phyloP scores from a whole-genome alignment of 2,888 invertebrate species.

The Schrankia costaestrigalis region DNA sequence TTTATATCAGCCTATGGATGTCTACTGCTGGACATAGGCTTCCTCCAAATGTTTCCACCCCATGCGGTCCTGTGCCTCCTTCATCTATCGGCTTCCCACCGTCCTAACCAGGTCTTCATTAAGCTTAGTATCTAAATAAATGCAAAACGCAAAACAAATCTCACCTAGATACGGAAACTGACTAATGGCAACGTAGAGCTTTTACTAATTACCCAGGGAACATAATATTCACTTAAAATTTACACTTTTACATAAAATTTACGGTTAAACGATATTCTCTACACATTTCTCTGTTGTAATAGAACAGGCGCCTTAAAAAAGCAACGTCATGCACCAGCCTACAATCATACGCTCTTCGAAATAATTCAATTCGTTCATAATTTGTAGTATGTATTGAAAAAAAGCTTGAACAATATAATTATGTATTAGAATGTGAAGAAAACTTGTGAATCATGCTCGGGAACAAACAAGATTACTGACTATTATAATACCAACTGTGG shows the following conservation, averaged over 20 bases:
- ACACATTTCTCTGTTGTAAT: conserved; percentile 15
- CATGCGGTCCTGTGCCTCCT: too few relatives aligned
- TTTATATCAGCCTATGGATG: too few relatives aligned
- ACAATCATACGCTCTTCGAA: conserved; percentile 71
- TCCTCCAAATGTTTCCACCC: too few relatives aligned
- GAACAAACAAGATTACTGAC: conserved; percentile 31
- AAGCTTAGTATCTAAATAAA: too few relatives aligned
- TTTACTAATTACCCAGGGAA: too few relatives aligned
- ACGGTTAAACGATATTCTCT: conserved; percentile 15
- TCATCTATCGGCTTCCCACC: too few relatives aligned
- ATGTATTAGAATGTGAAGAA: conserved; percentile 72
- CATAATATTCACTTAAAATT: too few relatives aligned
- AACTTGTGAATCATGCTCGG: conserved; percentile 46
- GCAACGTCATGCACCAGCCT: conserved; percentile 60
- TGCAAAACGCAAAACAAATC: too few relatives aligned
- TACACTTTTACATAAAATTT: not conserved
- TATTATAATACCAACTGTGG: conserved; percentile 13
- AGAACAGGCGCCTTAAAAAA: conserved; percentile 40
- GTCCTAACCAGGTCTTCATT: too few relatives aligned
- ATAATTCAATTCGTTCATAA: conserved; percentile 74
- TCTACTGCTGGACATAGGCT: too few relatives aligned
- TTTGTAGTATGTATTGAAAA: conserved; percentile 61
- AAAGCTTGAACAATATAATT: conserved; percentile 75
- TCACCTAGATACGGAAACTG: too few relatives aligned
- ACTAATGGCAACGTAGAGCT: too few relatives aligned